Evolutionary conservation across 1,140 invertebrate species (phyloP), one percentile per base, ranked within the genome.

Genomic region (Gryllus bimaculatus): DNA sequence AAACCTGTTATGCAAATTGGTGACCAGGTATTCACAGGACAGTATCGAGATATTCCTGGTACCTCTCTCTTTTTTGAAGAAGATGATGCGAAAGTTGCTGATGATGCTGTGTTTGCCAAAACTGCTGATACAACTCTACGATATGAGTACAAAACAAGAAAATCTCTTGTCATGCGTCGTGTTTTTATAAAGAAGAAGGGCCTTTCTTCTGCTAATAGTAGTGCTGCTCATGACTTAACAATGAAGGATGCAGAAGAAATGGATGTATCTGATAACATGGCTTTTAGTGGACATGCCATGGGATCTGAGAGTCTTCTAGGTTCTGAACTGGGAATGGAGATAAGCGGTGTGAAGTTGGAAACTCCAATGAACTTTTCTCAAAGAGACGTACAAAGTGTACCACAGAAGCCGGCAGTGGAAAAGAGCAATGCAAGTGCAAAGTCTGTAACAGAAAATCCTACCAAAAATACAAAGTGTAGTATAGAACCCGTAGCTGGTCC

Each of bases 51-150:
- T 49, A 77, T 76, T 48, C 74, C 48, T 48, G 79, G 79, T 20
- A 79, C 79, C 8, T 54, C 79, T 76, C 13, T 79, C 4, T 79
- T 79, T 39, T 79, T 79, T 79, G 79, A 79, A 76, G 79, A 79
- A 54, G 75, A 75, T 74, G 47, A 48, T 47, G 8, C 8, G 0
- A 54, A n/a, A 15, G 47, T n/a, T 48, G 75, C 39, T 21, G 79
- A 18, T n/a, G 79, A 79, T 76, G 12, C 79, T 48, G 74, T 79
- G 15, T 79, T 79, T 76, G 48, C 47, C 21, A 48, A 73, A 47
- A 79, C 15, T 13, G n/a, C 75, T 7, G 73, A 79, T 18, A 49
- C 20, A 5, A 48, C 47, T 10, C 47, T 79, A 49, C 74, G 66
- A 49, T 79, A 76, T 54, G 47, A 47, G 8, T 74, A 47, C 48